Conservation (phyloP, 37 sponge, comb jelly and placozoan genomes). For the Crambe crambe region DNA sequence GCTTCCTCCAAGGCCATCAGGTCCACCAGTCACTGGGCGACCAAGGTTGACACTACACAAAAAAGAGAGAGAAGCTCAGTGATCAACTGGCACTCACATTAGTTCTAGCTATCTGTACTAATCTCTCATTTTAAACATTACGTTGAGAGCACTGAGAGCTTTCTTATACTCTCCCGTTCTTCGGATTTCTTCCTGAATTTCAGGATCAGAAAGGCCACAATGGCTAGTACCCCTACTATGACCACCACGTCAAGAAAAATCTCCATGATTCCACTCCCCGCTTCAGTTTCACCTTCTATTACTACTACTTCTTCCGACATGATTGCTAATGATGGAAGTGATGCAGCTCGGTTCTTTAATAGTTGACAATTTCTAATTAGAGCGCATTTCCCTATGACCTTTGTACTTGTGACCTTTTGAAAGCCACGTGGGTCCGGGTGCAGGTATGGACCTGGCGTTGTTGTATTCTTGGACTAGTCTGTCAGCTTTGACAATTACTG, state of each 20-base stretch:
- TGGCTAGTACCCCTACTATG: constrained; percentile 23
- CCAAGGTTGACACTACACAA: constrained; percentile 24
- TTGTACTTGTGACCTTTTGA: too few relatives aligned
- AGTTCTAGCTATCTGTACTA: too few relatives aligned
- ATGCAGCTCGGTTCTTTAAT: not conserved
- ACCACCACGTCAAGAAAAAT: constrained; percentile 53
- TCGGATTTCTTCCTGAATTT: constrained; percentile 29
- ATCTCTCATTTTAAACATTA: too few relatives aligned
- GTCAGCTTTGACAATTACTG: not conserved
- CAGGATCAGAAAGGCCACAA: constrained; percentile 31
- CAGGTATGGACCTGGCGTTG: too few relatives aligned
- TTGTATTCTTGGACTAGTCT: not conserved
- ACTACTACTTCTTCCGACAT: too few relatives aligned
- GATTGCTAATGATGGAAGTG: too few relatives aligned
- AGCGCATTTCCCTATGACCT: too few relatives aligned
- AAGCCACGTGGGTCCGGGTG: too few relatives aligned
- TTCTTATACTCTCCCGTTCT: not conserved
- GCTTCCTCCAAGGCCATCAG: constrained; percentile 17
- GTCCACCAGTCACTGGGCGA: constrained; percentile 6
- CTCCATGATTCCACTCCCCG: not conserved
- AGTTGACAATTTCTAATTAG: too few relatives aligned
- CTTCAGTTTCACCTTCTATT: too few relatives aligned
- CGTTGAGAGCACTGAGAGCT: not conserved
- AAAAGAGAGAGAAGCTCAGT: too few relatives aligned
- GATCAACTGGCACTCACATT: too few relatives aligned